Conservation (phyloP, 2,888 invertebrate species). For the Latrodectus elegans region DNA sequence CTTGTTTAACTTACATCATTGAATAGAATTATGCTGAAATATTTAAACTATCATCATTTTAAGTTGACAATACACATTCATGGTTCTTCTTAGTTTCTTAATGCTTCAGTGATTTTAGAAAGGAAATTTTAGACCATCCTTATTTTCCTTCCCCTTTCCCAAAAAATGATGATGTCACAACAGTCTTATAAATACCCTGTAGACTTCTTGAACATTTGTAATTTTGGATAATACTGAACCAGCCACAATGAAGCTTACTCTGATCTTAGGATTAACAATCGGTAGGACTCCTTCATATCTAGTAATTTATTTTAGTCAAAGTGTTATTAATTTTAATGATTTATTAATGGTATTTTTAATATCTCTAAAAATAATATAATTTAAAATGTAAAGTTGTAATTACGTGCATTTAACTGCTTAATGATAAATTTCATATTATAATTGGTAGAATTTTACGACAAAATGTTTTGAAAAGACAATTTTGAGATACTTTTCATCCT, state of each 20-base stretch:
- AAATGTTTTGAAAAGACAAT: too few relatives aligned
- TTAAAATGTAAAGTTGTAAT: neutral
- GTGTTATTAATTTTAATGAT: neutral
- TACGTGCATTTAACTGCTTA: neutral
- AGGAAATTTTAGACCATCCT: slow-evolving; percentile 10
- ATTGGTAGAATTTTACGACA: neutral
- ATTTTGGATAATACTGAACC: neutral
- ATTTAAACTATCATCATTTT: too few relatives aligned
- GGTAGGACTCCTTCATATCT: neutral
- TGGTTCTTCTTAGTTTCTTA: slow-evolving; percentile 14
- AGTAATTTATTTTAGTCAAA: neutral
- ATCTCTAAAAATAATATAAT: neutral
- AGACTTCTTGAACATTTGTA: neutral
- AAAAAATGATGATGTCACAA: slow-evolving; percentile 8
- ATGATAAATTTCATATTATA: neutral
- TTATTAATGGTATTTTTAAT: neutral
- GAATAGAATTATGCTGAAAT: neutral
- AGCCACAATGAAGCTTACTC: neutral
- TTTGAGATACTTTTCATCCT: too few relatives aligned
- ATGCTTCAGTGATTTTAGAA: slow-evolving; percentile 56
- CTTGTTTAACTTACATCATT: neutral
- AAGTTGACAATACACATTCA: neutral
- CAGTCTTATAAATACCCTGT: neutral
- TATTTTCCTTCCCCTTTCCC: slow-evolving; percentile 37
- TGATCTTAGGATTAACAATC: neutral